Base-by-base conservation (phyloP, 37 sponge, comb jelly and placozoan species). In the Halichondria panicea region DNA sequence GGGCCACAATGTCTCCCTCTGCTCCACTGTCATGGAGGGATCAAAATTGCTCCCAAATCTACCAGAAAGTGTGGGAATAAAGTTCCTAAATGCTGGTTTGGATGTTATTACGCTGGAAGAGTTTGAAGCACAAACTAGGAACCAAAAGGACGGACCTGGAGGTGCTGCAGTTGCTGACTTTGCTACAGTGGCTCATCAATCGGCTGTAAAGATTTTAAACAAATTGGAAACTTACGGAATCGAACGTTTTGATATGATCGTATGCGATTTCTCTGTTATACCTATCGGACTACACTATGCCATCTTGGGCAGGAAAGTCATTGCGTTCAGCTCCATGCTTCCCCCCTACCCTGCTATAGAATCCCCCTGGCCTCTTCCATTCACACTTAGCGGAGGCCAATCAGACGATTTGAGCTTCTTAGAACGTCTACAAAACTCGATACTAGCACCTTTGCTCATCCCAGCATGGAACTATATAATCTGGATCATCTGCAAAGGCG, bases 1-100 rank as follows among this genome's bases (percentile, higher is more conserved):
- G 34, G 79, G 79, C 0, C 79, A 78, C 69, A 67, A 78, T 35
- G 79, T 78, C 71, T 53, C 55, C 53, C 71, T 71, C 36, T 46
- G 25, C 30, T 19, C 71, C 6, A 71, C 55, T 35, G 31, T 71
- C 21, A 71, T 71, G 71, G 71, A 71, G 37, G 71, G 71, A 13
- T 71, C 71, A 3, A 21, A 71, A 31, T 37, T 71, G 1, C 53
- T 48, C 3, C 54, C 55, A 2, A 15, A 4, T 9, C 54, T 50
- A 33, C 54, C 71, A 21, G 15, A 71, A 3, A 53, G 37, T 21
- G 13, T 25, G 2, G 71, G 71, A 2, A 71, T 71, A 22, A 48
- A 45, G 32, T 54, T 48, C 37, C 9, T 45, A 34, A 71, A 32
- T 71, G 71, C 71, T 28, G 71, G 71, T 21, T 37, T 34, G 3